phyloP scores from a whole-genome alignment of 2,888 invertebrate genomes.

The Serrognathus titanus region DNA sequence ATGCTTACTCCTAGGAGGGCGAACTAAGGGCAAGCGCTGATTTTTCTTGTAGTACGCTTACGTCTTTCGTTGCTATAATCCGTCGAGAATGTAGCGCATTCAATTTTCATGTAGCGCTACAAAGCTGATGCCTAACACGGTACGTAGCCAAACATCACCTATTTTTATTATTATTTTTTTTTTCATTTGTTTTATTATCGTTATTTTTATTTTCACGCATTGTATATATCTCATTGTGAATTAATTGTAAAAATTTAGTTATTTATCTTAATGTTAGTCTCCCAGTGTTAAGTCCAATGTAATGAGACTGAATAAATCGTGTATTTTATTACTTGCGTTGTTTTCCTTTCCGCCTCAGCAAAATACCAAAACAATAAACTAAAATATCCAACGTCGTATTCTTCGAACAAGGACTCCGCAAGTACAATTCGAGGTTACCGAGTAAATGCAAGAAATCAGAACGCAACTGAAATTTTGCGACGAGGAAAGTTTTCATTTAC shows the following conservation, averaged over 20 bases:
- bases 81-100: not conserved
- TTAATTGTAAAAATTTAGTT: constrained; percentile 43
- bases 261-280: constrained; percentile 38
- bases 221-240: constrained; percentile 41
- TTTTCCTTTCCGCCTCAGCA: constrained; percentile 4
- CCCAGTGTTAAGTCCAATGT: constrained; percentile 42
- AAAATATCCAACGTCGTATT: constrained; percentile 2
- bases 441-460: not conserved
- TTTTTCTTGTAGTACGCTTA: constrained; percentile 9
- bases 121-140: not conserved
- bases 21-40: not conserved
- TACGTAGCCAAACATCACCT: constrained; percentile 30
- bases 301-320: constrained; percentile 48
- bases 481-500: not conserved
- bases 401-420: constrained; percentile 29
- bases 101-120: not conserved
- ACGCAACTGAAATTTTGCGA: not conserved
- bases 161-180: constrained; percentile 18
- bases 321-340: constrained; percentile 37
- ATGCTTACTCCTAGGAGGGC: constrained; percentile 53
- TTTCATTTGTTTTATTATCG: constrained; percentile 33
- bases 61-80: constrained; percentile 5
- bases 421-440: constrained; percentile 31
- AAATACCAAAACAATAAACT: not conserved
- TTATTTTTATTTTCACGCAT: constrained; percentile 26